Base-by-base conservation (phyloP, 1,140 invertebrate species). In the Sinella curviseta region DNA sequence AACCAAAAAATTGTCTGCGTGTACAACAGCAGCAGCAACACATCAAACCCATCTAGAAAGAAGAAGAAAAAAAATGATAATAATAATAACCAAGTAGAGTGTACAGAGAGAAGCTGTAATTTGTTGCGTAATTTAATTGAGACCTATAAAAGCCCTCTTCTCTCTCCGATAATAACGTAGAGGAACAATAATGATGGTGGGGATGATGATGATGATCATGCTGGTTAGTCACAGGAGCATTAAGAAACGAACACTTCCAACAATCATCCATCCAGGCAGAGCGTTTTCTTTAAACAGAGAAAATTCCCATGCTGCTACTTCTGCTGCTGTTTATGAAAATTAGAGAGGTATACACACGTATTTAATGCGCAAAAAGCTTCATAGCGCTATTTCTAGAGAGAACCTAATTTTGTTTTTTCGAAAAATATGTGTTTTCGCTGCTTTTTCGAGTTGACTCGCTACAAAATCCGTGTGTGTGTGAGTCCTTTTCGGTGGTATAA, bases 131-230 rank as follows among this genome's bases (percentile, higher is more conserved):
- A 70, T 70, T 70, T 70, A 70, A 70, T 70, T 70, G 65, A 70
- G 65, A 70, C 65, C 65, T 70, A 70, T 70, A 70, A 70, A 70
- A 70, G 4, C 26, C 12, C 14, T n/a, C 8, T 70, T 65, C n/a
- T 2, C 65, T 70, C 26, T 65, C 57, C 16, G 28, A 70, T 70
- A 70, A 80, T 80, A 77, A 77, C 76, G 65, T 80, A 34, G 35
- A 35, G 39, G 36, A 31, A 36, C 35, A 55, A 20, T 74, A 33
- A 74, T 67, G 48, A 28, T 33, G 60, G 60, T 4, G 2, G 26
- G 3, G 48, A 8, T 48, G 57, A 78, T 78, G 60, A 33, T 78
- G 77, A 12, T 70, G 57, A 34, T 55, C 26, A 70, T 70, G 65
- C 65, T 70, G 65, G 26, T 33, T 70, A 70, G 65, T 70, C 65